A percentile compares a stretch with the other conserved stretches of the same genome.
Evolutionary conservation across 2,113 vertebrate genomes (phyloP).

Genomic region (Clinocottus analis): DNA sequence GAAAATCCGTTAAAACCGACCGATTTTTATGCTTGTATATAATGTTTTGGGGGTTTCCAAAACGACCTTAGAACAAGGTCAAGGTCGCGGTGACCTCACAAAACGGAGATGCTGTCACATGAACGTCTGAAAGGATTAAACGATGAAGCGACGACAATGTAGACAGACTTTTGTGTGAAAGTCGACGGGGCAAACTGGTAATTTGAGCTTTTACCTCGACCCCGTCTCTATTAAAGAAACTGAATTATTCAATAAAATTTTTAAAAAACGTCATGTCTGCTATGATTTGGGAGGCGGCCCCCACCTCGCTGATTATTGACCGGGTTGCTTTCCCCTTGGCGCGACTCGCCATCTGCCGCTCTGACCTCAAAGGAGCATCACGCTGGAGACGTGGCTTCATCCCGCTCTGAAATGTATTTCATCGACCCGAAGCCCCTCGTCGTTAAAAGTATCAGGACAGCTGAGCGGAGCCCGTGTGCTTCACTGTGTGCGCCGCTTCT

Average conservation of each 20-base stretch:
- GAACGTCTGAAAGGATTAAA: background rate
- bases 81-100: too few species aligned
- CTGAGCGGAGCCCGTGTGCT: constrained; percentile 35
- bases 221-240: background rate
- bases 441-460: constrained; percentile 49
- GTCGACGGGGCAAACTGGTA: background rate
- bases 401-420: constrained; percentile 50
- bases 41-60: too few species aligned
- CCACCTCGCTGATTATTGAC: background rate
- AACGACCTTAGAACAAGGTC: too few species aligned
- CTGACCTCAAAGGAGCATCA: constrained; percentile 24
- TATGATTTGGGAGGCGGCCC: background rate
- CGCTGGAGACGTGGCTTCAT: constrained; percentile 23
- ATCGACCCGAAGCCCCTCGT: constrained; percentile 50
- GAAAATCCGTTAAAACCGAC: too few species aligned
- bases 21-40: too few species aligned
- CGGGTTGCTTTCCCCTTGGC: background rate
- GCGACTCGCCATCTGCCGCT: constrained; percentile 22
- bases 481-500: constrained; percentile 3
- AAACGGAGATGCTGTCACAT: background rate
- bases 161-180: background rate
- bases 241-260: constrained; percentile 20
- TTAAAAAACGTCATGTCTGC: background rate
- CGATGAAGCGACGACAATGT: background rate
- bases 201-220: background rate